A percentile compares a stretch with the other conserved stretches of the same genome.
Conservation (phyloP, 1,140 invertebrate species). For the Hyles euphorbiae region DNA sequence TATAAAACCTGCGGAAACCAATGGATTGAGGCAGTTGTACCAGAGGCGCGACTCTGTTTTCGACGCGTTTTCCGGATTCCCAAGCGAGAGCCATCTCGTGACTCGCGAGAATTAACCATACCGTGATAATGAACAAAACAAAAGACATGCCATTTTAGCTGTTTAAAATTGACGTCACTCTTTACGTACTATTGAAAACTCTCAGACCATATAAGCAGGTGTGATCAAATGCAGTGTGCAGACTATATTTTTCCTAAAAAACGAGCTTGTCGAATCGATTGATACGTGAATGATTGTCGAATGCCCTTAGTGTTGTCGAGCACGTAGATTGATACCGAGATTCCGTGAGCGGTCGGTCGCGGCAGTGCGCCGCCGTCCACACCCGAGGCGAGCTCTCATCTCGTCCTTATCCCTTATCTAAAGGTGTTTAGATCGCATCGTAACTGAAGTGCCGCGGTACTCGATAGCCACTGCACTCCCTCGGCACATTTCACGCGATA, state of each 20-base stretch:
- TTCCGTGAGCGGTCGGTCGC: conserved; percentile 22
- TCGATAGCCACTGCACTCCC: conserved; percentile 12
- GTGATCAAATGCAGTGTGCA: conserved; percentile 9
- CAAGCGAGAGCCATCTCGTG: conserved; percentile 13
- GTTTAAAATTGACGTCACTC: conserved; percentile 16
- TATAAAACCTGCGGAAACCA: conserved; percentile 32
- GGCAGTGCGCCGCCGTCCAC: conserved; percentile 25
- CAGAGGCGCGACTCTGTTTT: conserved; percentile 24
- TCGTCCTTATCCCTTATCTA: conserved; percentile 53
- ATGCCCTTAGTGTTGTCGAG: conserved; percentile 34
- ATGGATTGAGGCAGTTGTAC: conserved; percentile 28
- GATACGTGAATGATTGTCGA: conserved; percentile 26
- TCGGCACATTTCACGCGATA: conserved; percentile 28
- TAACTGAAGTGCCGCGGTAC: conserved; percentile 30
- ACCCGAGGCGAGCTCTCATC: conserved; percentile 31
- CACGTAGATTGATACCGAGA: conserved; percentile 28
- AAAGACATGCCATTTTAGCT: conserved; percentile 20
- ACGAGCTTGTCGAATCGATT: conserved; percentile 26
- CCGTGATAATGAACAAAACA: conserved; percentile 28
- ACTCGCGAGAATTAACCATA: conserved; percentile 25
- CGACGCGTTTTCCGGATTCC: conserved; percentile 19
- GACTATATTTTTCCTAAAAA: conserved; percentile 27
- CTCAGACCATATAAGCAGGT: conserved; percentile 14
- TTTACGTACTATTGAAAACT: conserved; percentile 14
- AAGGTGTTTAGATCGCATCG: conserved; percentile 36